phyloP scores from a whole-genome alignment of 2,888 invertebrate species.

The Pristionchus exspectatus region DNA sequence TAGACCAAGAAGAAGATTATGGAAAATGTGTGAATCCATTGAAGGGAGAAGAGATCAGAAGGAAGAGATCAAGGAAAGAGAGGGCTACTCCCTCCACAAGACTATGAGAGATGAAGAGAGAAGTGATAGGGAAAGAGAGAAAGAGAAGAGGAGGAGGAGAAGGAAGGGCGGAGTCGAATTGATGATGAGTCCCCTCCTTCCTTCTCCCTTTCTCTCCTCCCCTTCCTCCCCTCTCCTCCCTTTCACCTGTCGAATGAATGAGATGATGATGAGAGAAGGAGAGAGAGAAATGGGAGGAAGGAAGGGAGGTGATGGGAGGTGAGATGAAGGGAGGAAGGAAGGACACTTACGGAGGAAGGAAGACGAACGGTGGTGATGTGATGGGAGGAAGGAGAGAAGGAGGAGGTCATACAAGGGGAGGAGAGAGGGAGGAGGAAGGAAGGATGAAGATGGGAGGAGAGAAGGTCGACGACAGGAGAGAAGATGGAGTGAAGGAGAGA shows the following conservation, averaged over 20 bases:
- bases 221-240: not conserved
- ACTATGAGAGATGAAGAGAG: constrained; percentile 21
- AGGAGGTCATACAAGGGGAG: constrained; percentile 17
- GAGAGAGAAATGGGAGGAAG: not conserved
- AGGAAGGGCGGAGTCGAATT: constrained; percentile 14
- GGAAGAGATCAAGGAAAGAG: constrained; percentile 5
- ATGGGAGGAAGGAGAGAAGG: constrained; percentile 16
- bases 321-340: constrained; percentile 25
- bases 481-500: constrained; percentile 36
- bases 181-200: not conserved
- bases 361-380: constrained; percentile 53
- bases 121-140: constrained; percentile 18
- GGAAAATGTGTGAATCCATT: constrained; percentile 76
- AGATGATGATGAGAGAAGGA: constrained; percentile 4
- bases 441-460: constrained; percentile 10
- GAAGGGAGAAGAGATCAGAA: constrained; percentile 34
- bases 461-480: constrained; percentile 45
- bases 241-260: constrained; percentile 40
- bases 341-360: constrained; percentile 10
- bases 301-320: not conserved
- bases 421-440: constrained; percentile 33
- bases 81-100: constrained; percentile 4
- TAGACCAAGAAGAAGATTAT: constrained; percentile 72
- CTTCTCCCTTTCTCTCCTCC: not conserved
- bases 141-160: not conserved